A percentile compares a stretch with the other conserved stretches of the same genome.
Conservation (phyloP, 2,888 invertebrate species). For the Athalia rosae region DNA sequence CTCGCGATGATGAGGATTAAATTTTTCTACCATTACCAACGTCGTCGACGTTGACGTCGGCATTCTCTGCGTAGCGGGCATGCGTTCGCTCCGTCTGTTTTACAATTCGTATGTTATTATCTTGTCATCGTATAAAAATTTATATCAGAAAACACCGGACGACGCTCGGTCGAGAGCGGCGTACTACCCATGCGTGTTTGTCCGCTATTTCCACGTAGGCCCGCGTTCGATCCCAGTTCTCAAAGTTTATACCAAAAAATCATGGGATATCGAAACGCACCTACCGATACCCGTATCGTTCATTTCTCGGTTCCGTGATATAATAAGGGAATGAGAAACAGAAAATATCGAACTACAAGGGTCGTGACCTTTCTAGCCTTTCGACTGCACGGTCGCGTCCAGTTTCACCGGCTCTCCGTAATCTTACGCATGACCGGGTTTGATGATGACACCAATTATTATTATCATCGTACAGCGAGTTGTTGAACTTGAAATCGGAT, state of each 20-base stretch:
- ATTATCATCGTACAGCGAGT: background rate
- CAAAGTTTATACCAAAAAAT: no score
- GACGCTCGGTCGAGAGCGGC: constrained; percentile 3
- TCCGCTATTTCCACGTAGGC: background rate
- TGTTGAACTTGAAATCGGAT: constrained; percentile 43
- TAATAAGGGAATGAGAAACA: no score
- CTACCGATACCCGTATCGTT: background rate
- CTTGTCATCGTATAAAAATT: constrained; percentile 42
- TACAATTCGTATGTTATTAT: constrained; percentile 45
- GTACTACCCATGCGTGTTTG: constrained; percentile 32
- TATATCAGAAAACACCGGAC: constrained; percentile 39
- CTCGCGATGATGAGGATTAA: constrained; percentile 39
- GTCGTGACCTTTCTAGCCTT: no score
- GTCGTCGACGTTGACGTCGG: background rate
- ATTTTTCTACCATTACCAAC: constrained; percentile 32
- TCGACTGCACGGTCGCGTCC: background rate
- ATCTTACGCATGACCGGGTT: background rate
- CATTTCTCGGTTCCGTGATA: background rate
- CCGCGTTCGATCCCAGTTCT: constrained; percentile 4
- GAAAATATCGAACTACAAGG: background rate
- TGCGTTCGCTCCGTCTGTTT: constrained; percentile 35
- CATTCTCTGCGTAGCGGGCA: background rate
- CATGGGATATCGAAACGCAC: no score
- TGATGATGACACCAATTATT: background rate
- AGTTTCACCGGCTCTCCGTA: constrained; percentile 7